These are phyloP conservation scores for Nibea coibor DNA, from an alignment of 2,113 vertebrate genomes.

Conservation along the genomic window DNA sequence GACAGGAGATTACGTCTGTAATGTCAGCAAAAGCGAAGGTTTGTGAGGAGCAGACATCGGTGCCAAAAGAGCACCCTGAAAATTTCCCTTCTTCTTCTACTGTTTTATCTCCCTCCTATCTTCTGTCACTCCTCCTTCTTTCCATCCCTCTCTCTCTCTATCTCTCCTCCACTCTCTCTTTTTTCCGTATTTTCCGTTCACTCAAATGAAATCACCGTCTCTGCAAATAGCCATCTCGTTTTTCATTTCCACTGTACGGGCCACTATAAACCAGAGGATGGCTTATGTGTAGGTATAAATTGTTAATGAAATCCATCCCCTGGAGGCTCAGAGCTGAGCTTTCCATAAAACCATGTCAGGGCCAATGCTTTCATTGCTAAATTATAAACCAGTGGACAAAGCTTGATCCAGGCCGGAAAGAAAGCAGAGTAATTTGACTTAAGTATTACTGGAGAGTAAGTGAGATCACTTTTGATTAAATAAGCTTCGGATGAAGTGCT, in stretches of 20 bases:
- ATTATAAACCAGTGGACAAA: conserved; percentile 26
- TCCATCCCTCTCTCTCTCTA: neutral
- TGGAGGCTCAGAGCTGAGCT: conserved; percentile 30
- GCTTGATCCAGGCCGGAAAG: conserved; percentile 32
- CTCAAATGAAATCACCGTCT: conserved; percentile 23
- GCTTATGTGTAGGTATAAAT: conserved; percentile 49
- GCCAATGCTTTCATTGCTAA: conserved; percentile 15
- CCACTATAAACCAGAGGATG: conserved; percentile 36
- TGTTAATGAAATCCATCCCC: conserved; percentile 55
- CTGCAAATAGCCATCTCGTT: conserved; percentile 30
- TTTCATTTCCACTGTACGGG: conserved; percentile 30
- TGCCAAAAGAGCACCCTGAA: conserved; percentile 8
- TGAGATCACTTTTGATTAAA: conserved; percentile 41
- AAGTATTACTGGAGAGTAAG: conserved; percentile 23
- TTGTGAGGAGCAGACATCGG: conserved; percentile 17
- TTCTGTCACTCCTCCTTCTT: neutral
- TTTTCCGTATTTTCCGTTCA: neutral
- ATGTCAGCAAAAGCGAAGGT: conserved; percentile 76
- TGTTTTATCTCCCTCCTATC: neutral
- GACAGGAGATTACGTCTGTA: conserved; percentile 60
- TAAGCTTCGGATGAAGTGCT: conserved; percentile 21
- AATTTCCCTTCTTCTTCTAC: neutral
- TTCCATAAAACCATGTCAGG: conserved; percentile 43
- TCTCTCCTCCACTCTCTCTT: neutral
- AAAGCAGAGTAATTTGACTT: conserved; percentile 47